Conservation (phyloP, 2,888 invertebrate genomes). For the Trichopria drosophilae region DNA sequence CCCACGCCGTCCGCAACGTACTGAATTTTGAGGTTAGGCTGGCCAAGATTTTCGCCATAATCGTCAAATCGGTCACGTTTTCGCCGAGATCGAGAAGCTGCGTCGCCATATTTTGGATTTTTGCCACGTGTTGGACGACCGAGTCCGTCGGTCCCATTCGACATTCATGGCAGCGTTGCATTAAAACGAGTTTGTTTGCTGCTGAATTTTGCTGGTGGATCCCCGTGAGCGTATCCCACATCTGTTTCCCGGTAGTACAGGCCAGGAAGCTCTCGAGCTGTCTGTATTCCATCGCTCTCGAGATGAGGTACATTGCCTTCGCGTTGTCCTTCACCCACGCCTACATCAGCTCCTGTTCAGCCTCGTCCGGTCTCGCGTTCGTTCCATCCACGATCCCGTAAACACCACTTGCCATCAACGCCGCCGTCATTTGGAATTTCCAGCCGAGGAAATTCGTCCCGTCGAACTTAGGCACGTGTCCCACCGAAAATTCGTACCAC, state of each 20-base stretch:
- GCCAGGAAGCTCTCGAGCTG: slow-evolving; percentile 33
- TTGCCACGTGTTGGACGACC: slow-evolving; percentile 30
- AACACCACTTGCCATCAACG: slow-evolving; percentile 30
- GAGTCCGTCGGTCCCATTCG: slow-evolving; percentile 28
- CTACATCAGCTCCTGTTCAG: slow-evolving; percentile 10
- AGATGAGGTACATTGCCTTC: slow-evolving; percentile 23
- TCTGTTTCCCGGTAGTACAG: slow-evolving; percentile 27
- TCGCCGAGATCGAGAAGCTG: slow-evolving; percentile 38
- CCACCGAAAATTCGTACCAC: no score
- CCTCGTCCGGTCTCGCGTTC: slow-evolving; percentile 10
- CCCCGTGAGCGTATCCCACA: slow-evolving; percentile 32
- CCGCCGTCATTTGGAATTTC: slow-evolving; percentile 36
- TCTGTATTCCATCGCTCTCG: slow-evolving; percentile 17
- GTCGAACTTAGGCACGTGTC: no score
- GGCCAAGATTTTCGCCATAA: slow-evolving; percentile 40
- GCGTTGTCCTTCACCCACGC: slow-evolving; percentile 32
- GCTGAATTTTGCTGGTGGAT: slow-evolving; percentile 35
- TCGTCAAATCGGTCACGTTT: slow-evolving; percentile 23
- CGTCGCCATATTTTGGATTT: slow-evolving; percentile 33
- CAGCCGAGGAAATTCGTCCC: slow-evolving; percentile 38
- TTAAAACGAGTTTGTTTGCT: slow-evolving; percentile 29
- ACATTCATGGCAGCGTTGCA: slow-evolving; percentile 28
- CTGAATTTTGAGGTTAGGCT: slow-evolving; percentile 37
- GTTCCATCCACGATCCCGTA: slow-evolving; percentile 26
- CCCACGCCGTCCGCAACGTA: slow-evolving; percentile 38